These are phyloP conservation scores for Spondyliosoma cantharus DNA, from an alignment of 2,797 vertebrate genomes.

Conservation along the genomic window DNA sequence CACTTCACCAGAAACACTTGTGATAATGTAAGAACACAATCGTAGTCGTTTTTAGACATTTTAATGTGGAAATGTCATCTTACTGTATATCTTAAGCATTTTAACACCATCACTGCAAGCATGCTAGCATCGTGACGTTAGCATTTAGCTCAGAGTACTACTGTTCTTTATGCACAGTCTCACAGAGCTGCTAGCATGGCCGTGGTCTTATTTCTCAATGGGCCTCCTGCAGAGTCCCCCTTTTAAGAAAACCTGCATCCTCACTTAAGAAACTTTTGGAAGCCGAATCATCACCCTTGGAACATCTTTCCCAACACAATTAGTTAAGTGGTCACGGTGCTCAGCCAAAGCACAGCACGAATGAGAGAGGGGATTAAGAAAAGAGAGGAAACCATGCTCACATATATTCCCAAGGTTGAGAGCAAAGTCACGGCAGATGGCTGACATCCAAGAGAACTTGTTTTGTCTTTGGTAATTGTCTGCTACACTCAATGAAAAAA, in stretches of 20 bases:
- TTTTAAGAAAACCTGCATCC: slow-evolving; percentile 32
- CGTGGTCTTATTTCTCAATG: not conserved
- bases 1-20: no score
- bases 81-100: not conserved
- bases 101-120: not conserved
- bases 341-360: slow-evolving; percentile 58
- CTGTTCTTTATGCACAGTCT: not conserved
- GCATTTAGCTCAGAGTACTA: not conserved
- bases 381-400: slow-evolving; percentile 51
- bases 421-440: slow-evolving; percentile 62
- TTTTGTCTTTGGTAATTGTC: slow-evolving; percentile 48
- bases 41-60: no score
- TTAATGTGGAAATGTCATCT: no score
- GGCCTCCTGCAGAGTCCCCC: not conserved
- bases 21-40: no score
- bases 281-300: slow-evolving; percentile 61
- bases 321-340: slow-evolving; percentile 73
- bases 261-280: slow-evolving; percentile 49
- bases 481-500: slow-evolving; percentile 9
- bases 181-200: not conserved
- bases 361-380: slow-evolving; percentile 63
- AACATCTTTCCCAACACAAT: slow-evolving; percentile 73
- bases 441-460: slow-evolving; percentile 57
- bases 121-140: not conserved
- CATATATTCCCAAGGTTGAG: slow-evolving; percentile 67